These are phyloP conservation scores for Oscheius sp. DNA, from an alignment of 2,888 invertebrate genomes.

Conservation along the genomic window DNA sequence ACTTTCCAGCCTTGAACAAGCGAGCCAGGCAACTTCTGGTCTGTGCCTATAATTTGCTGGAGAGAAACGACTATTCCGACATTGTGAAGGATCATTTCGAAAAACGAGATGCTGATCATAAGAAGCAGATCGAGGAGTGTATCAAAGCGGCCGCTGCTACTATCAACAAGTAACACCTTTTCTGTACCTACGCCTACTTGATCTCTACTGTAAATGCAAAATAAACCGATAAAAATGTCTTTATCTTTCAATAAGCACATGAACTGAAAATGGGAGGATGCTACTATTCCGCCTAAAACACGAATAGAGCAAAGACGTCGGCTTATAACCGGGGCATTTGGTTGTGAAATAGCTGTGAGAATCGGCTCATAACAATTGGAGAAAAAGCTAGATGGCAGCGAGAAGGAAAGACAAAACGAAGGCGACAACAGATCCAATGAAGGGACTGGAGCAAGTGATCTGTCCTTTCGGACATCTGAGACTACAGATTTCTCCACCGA, in stretches of 20 bases:
- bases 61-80: conserved; percentile 39
- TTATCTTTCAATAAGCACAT: neutral
- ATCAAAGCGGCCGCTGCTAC: neutral
- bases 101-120: neutral
- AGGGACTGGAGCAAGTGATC: conserved; percentile 44
- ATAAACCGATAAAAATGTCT: neutral
- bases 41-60: conserved; percentile 44
- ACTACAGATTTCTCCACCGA: conserved; percentile 68
- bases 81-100: conserved; percentile 12
- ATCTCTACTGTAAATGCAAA: neutral
- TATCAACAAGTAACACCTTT: neutral
- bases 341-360: conserved; percentile 10
- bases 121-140: neutral
- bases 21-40: conserved; percentile 38
- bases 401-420: conserved; percentile 16
- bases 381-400: conserved; percentile 19
- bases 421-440: neutral
- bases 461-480: conserved; percentile 62
- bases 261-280: neutral
- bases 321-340: conserved; percentile 11
- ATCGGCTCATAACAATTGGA: conserved; percentile 25
- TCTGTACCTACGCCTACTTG: neutral
- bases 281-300: neutral
- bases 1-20: conserved; percentile 45
- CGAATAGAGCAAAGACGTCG: conserved; percentile 4